phyloP scores from a whole-genome alignment of 2,888 invertebrate genomes.

The Andrena bucephala region DNA sequence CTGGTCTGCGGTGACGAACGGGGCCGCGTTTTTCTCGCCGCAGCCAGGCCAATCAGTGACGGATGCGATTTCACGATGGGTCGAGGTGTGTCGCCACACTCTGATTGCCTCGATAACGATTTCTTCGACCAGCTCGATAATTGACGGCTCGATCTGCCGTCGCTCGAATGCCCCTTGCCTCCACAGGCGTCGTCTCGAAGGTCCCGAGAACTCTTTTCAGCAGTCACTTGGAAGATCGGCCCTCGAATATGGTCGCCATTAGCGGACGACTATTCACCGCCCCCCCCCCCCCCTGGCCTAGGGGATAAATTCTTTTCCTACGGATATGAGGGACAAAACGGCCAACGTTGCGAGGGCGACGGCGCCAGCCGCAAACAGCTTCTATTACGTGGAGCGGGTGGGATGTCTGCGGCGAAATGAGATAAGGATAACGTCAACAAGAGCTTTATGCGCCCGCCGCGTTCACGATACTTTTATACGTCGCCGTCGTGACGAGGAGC shows the following conservation, averaged over 20 bases:
- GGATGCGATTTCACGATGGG: constrained; percentile 72
- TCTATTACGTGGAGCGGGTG: constrained; percentile 45
- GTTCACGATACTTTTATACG: constrained; percentile 64
- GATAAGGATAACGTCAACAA: constrained; percentile 74
- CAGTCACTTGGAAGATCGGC: not conserved
- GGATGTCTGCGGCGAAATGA: constrained; percentile 61
- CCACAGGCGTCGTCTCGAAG: constrained; percentile 16
- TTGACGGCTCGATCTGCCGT: constrained; percentile 65
- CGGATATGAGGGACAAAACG: constrained; percentile 15
- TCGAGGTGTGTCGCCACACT: constrained; percentile 78
- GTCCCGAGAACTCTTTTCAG: not conserved
- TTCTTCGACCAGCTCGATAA: constrained; percentile 74
- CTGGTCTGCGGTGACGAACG: constrained; percentile 21
- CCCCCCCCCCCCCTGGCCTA: not conserved
- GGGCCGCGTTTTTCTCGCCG: constrained; percentile 54
- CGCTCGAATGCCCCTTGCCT: constrained; percentile 44
- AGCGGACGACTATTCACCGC: not conserved
- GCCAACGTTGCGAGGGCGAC: constrained; percentile 3
- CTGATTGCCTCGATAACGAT: constrained; percentile 80
- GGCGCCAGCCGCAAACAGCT: constrained; percentile 58
- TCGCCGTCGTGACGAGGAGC: constrained; percentile 60
- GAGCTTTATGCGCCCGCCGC: constrained; percentile 58
- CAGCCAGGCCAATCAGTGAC: constrained; percentile 66
- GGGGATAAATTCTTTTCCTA: constrained; percentile 13
- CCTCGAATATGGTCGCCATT: too few species aligned